A percentile compares a stretch with the other conserved stretches of the same genome.
Conservation (phyloP, 1,140 invertebrate genomes). For the Trichonephila clavipes region DNA sequence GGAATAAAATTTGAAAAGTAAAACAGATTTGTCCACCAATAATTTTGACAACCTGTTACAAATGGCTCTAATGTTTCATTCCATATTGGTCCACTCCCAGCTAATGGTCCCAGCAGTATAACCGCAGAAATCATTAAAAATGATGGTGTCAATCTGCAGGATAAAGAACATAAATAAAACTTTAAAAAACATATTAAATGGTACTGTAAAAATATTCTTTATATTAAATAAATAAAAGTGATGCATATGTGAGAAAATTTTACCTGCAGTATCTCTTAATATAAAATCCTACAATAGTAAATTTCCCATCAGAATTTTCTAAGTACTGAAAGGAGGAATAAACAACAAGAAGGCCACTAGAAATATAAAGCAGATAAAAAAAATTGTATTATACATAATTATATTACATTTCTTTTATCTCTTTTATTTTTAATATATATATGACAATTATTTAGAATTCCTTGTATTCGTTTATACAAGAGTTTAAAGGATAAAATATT, state of each 20-base stretch:
- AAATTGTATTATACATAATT: neutral
- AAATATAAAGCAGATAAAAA: neutral
- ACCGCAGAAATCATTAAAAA: conserved; percentile 75
- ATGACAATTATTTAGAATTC: neutral
- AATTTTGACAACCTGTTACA: conserved; percentile 77
- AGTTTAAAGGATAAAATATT: neutral
- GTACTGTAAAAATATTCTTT: neutral
- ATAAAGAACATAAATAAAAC: conserved; percentile 13
- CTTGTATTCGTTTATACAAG: neutral
- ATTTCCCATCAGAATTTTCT: conserved; percentile 68
- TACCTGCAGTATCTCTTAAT: conserved; percentile 77
- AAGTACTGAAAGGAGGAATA: conserved; percentile 72
- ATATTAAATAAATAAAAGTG: neutral
- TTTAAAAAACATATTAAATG: neutral
- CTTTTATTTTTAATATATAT: neutral
- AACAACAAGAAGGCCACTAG: conserved; percentile 75
- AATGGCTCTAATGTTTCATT: conserved; percentile 76
- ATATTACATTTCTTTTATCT: neutral
- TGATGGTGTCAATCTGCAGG: conserved; percentile 74
- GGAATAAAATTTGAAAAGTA: conserved; percentile 78
- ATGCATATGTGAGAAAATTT: neutral
- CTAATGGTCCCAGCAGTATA: conserved; percentile 72
- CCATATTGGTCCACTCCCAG: conserved; percentile 77
- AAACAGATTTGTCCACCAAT: conserved; percentile 79
- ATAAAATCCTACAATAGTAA: conserved; percentile 75